Evolutionary conservation across 2,797 vertebrate species (phyloP), one percentile per base, ranked within the genome.

Genomic region (Neopelma chrysocephalum): DNA sequence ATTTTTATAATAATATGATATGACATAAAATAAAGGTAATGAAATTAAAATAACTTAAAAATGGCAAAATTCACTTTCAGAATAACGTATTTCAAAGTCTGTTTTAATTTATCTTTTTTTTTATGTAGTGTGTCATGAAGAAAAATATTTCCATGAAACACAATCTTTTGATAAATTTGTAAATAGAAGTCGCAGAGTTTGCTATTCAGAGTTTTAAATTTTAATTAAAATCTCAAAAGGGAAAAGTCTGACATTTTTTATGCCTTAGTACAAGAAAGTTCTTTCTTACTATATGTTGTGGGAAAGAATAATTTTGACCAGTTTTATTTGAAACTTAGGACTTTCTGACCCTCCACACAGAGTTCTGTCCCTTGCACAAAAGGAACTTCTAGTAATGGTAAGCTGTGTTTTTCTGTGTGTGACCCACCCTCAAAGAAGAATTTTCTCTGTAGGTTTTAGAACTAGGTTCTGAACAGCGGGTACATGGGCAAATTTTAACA

Each of bases 121-220:
- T 31, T 2, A 69, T 91, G 15, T 10, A 72, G 9, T 66, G 58
- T 82, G 68, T 66, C 68, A 80, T 9, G 26, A 91, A 73, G 56
- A 85, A 89, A 84, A 91, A 93, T 84, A 92, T 87, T 84, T 87
- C 31, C 64, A 56, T 82, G 47, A 84, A 95, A 93, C 20, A 82
- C 31, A 82, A 82, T 58, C 81, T 93, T 95, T 87, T 96, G 84
- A 92, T 92, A 70, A 95, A 94, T 96, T 93, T 90, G 42, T 93
- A 96, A 94, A 72, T 69, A 93, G 10, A 34, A 76, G 3, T 61
- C 79, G 69, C 8, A 71, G 19, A 82, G 66, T 89, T 92, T 92
- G 6, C 5, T 78, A 66, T 87, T 78, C 51, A 58, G 9, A 47
- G 26, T 84, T 95, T 61, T 50, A 81, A 81, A 94, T 90, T 92